A percentile compares a stretch with the other conserved stretches of the same genome.
These are phyloP conservation scores for Dynastes grantii DNA, from an alignment of 2,888 invertebrate genomes.

Conservation along the genomic window DNA sequence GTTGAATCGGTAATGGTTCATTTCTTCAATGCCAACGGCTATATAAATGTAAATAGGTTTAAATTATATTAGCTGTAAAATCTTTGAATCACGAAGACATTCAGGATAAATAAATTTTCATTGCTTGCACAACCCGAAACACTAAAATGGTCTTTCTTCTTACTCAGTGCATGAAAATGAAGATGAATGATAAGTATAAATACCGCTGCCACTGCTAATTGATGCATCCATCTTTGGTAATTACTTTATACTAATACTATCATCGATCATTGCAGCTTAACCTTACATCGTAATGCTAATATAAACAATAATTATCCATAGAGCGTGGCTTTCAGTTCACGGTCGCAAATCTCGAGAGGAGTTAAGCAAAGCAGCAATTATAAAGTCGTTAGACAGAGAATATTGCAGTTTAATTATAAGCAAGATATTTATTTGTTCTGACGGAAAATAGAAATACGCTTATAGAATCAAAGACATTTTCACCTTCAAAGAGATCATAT, in stretches of 20 bases:
- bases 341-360: neutral
- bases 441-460: too few relatives aligned
- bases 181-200: neutral
- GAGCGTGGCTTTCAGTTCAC: neutral
- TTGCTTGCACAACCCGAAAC: neutral
- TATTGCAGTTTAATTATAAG: neutral
- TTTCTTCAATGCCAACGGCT: neutral
- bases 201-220: neutral
- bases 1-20: neutral
- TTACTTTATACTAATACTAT: neutral
- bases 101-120: neutral
- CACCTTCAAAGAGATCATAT: too few relatives aligned
- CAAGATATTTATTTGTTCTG: neutral
- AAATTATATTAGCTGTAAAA: neutral
- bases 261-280: neutral
- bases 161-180: neutral
- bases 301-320: neutral
- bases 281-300: neutral
- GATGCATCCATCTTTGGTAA: neutral
- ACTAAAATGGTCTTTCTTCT: neutral
- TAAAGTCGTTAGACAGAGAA: constrained; percentile 1
- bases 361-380: neutral
- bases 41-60: neutral
- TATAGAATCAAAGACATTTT: too few relatives aligned
- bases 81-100: neutral